Evolutionary conservation across 2,797 vertebrate species (phyloP).

Genomic region (Gymnodraco acuticeps): DNA sequence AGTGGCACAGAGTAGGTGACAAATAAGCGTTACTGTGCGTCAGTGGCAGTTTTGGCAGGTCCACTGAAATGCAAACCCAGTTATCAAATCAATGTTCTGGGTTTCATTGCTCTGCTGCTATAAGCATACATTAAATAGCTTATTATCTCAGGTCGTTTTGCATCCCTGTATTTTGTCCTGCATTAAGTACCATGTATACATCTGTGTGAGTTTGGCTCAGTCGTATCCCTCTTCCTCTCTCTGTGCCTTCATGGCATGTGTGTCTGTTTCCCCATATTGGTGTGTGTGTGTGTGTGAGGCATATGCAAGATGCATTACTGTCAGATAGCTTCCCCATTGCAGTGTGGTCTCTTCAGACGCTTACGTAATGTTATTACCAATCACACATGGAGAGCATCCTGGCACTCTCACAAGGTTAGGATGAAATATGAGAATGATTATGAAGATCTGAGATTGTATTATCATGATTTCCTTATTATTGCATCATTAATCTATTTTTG

Average conservation of each 20-base stretch:
- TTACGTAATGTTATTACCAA: conserved; percentile 81
- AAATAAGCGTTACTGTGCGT: conserved; percentile 52
- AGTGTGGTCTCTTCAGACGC: conserved; percentile 62
- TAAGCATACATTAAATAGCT: conserved; percentile 69
- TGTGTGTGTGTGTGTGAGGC: conserved; percentile 39
- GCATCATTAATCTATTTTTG: conserved; percentile 87
- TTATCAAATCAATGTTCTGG: conserved; percentile 61
- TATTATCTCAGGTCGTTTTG: conserved; percentile 59
- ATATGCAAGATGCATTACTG: conserved; percentile 71
- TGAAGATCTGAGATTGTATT: conserved; percentile 82
- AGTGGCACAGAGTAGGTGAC: conserved; percentile 56
- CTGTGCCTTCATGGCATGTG: conserved; percentile 25
- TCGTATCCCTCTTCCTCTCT: conserved; percentile 7
- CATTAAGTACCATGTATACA: conserved; percentile 1
- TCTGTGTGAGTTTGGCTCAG: conserved; percentile 10
- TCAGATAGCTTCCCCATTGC: conserved; percentile 63
- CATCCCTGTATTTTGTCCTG: conserved; percentile 45
- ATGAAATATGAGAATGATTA: conserved; percentile 84
- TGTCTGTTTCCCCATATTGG: conserved; percentile 30
- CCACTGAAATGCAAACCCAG: conserved; percentile 54
- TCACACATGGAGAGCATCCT: conserved; percentile 80
- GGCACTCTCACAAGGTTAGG: conserved; percentile 83
- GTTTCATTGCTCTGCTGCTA: conserved; percentile 63
- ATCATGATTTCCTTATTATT: conserved; percentile 84
- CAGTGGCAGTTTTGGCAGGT: conserved; percentile 52